These are phyloP conservation scores for Drosophila kohkoa DNA, from an alignment of 1,140 invertebrate species.

Conservation along the genomic window DNA sequence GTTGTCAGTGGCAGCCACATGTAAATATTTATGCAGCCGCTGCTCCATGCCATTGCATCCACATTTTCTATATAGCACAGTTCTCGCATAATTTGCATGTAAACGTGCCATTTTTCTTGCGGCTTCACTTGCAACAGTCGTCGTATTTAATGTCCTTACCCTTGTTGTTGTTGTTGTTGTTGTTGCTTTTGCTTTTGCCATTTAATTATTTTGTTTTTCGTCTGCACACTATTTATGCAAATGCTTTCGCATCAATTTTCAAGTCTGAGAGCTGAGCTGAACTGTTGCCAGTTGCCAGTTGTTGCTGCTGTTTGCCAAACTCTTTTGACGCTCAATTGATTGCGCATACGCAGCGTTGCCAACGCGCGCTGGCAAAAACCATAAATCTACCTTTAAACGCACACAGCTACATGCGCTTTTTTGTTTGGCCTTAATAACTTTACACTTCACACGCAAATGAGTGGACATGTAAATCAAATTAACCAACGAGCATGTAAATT, in stretches of 20 bases:
- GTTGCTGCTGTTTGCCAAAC: slow-evolving; percentile 51
- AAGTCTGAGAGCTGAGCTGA: slow-evolving; percentile 30
- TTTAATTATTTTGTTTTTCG: slow-evolving; percentile 61
- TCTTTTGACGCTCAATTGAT: slow-evolving; percentile 79
- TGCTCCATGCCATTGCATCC: slow-evolving; percentile 30
- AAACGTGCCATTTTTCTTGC: slow-evolving; percentile 79
- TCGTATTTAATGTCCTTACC: not conserved
- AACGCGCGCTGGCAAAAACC: not conserved
- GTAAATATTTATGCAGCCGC: slow-evolving; percentile 75
- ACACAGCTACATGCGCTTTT: slow-evolving; percentile 8
- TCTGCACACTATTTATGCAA: slow-evolving; percentile 50
- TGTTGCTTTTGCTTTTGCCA: slow-evolving; percentile 20
- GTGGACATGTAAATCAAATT: slow-evolving; percentile 72
- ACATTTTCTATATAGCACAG: slow-evolving; percentile 74
- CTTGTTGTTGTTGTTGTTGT: not conserved
- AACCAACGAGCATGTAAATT: slow-evolving; percentile 77
- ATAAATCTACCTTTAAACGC: slow-evolving; percentile 26
- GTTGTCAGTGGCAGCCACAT: slow-evolving; percentile 74
- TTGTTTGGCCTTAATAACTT: slow-evolving; percentile 34
- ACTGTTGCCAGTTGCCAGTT: slow-evolving; percentile 25
- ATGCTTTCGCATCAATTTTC: slow-evolving; percentile 61
- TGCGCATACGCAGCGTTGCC: slow-evolving; percentile 67
- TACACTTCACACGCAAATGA: slow-evolving; percentile 61
- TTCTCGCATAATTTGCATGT: slow-evolving; percentile 79
- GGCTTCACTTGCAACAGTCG: slow-evolving; percentile 27